These are phyloP conservation scores for Abscondita cerata DNA, from an alignment of 2,888 invertebrate species.

Conservation along the genomic window DNA sequence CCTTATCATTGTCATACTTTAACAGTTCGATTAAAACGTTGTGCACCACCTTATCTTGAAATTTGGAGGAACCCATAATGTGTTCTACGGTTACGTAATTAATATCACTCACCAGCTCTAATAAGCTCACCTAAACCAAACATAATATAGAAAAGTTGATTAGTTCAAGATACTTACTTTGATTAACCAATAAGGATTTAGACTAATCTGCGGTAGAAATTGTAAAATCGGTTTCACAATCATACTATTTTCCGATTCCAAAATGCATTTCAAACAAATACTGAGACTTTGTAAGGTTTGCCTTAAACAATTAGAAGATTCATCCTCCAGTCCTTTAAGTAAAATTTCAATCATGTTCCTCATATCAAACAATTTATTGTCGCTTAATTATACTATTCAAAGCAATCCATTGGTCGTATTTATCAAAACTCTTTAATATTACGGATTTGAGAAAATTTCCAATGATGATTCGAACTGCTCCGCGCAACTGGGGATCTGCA, in stretches of 20 bases:
- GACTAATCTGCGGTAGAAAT: conserved; percentile 67
- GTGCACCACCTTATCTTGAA: conserved; percentile 66
- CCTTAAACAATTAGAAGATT: conserved; percentile 77
- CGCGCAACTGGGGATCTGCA: conserved; percentile 82
- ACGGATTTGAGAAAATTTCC: conserved; percentile 71
- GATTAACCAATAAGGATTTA: conserved; percentile 85
- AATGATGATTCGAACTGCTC: conserved; percentile 71
- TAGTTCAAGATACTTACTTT: conserved; percentile 63
- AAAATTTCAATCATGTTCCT: conserved; percentile 63
- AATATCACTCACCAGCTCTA: conserved; percentile 67
- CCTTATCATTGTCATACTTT: conserved; percentile 78
- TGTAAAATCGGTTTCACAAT: conserved; percentile 66
- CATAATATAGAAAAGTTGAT: conserved; percentile 5
- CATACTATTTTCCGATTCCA: conserved; percentile 68
- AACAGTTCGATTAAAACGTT: conserved; percentile 71
- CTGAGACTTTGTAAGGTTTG: conserved; percentile 72
- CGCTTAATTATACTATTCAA: conserved; percentile 31
- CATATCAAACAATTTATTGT: conserved; percentile 57
- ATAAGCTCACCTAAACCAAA: conserved; percentile 65
- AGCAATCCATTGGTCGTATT: conserved; percentile 61
- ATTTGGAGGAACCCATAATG: conserved; percentile 60
- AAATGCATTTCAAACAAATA: conserved; percentile 64
- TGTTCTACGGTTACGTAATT: conserved; percentile 67
- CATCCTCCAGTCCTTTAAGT: conserved; percentile 73
- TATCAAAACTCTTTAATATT: conserved; percentile 64